Evolutionary conservation across 1,140 invertebrate genomes (phyloP), one percentile per base, ranked within the genome.

Genomic region (Euwallacea fornicatus): DNA sequence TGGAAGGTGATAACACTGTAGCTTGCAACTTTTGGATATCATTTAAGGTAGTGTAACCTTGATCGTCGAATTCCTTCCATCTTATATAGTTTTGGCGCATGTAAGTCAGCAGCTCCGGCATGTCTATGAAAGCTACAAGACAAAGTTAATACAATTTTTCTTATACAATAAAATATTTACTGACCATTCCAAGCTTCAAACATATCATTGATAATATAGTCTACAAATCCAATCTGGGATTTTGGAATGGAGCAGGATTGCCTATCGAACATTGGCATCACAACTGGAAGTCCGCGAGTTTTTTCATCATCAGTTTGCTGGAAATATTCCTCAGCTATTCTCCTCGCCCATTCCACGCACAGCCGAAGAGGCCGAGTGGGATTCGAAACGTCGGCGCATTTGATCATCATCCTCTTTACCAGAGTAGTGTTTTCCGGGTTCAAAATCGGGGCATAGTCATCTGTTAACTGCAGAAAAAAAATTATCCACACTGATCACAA

Each of bases 241-340:
- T 97, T 95, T 63, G 96, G 94, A 81, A 98, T 95, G 72, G 94
- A 97, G 82, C 95, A 98, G 7, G 93, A 91, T 56, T 88, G 85
- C 78, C 95, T 87, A 76, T 98, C 96, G 82, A 98, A 98, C 87
- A 96, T 93, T 0, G 96, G 95, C 96, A 98, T 98, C 58, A 98
- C 93, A 2, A 98, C 93, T 2, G 95, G 95, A 74, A 98, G 82
- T 65, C 89, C 89, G 65, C 88, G 85, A 0, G 84, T 84, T 79
- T 96, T 97, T 82, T 98, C 96, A 80, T 97, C 94, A 77, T 98
- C 95, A 43, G 95, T 97, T 88, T 98, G 86, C 75, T 88, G 87
- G 83, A 96, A 98, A 83, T 98, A 98, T 82, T 98, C 96, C 80
- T 97, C 94, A 0, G 90, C 89, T 59, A 92, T 92, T 77, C 95